A percentile compares a stretch with the other conserved stretches of the same genome.
These are phyloP conservation scores for Clarias fuscus DNA, from an alignment of 2,797 vertebrate genomes.

Conservation along the genomic window DNA sequence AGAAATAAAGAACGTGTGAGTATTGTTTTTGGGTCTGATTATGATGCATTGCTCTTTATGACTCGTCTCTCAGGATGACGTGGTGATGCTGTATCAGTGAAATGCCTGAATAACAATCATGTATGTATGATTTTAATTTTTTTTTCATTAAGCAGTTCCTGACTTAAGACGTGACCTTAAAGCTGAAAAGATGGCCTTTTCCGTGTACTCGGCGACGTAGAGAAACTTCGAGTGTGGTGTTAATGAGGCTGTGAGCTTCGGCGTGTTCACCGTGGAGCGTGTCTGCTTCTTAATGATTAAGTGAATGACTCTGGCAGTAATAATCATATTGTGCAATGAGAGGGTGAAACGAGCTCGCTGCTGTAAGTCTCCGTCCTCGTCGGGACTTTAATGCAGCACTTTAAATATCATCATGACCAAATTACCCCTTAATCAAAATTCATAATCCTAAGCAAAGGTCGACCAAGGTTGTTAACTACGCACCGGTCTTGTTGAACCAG, in stretches of 20 bases:
- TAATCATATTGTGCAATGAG: conserved; percentile 7
- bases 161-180: background rate
- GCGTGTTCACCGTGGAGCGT: background rate
- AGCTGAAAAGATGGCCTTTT: conserved; percentile 3
- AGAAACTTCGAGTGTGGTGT: background rate
- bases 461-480: background rate
- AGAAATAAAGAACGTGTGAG: conserved; percentile 10
- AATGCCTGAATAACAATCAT: background rate
- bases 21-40: background rate
- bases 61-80: background rate
- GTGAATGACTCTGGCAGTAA: background rate
- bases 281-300: background rate
- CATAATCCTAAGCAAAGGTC: conserved; percentile 14
- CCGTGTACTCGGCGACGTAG: background rate
- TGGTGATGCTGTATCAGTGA: background rate
- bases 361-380: background rate
- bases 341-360: background rate
- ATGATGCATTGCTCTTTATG: conserved; percentile 13
- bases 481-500: background rate
- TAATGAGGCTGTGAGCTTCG: conserved; percentile 5
- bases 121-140: background rate
- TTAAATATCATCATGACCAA: conserved; percentile 9
- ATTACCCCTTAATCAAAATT: background rate
- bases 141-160: background rate
- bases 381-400: conserved; percentile 1